These are phyloP conservation scores for Martes martes DNA, from an alignment of 2,113 vertebrate genomes.

Conservation along the genomic window DNA sequence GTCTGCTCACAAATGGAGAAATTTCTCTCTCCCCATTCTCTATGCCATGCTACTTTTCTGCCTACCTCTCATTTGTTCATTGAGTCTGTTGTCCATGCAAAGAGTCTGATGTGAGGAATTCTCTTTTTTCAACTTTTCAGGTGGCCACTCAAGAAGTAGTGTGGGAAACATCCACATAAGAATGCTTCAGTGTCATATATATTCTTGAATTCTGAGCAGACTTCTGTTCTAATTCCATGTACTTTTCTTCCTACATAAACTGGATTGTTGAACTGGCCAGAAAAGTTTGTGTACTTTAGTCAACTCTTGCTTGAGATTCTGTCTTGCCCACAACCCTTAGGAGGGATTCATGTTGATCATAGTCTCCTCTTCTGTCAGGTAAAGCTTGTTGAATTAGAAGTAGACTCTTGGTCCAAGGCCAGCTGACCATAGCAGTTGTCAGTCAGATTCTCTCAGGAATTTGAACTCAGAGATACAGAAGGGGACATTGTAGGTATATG, in stretches of 20 bases:
- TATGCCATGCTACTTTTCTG: neutral
- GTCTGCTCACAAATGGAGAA: no score
- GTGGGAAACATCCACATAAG: neutral
- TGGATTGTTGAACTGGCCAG: neutral
- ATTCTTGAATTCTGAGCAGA: neutral
- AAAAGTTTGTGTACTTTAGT: neutral
- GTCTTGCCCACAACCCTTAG: neutral
- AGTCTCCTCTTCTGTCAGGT: neutral
- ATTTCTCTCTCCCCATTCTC: neutral
- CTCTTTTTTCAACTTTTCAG: neutral
- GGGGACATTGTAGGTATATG: neutral
- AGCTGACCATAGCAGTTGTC: neutral
- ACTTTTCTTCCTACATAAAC: neutral
- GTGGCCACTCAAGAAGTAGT: neutral
- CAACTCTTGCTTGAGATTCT: neutral
- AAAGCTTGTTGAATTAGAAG: neutral
- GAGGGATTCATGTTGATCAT: neutral
- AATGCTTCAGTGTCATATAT: neutral
- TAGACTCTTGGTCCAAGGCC: neutral
- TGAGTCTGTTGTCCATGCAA: neutral
- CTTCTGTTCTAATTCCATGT: neutral
- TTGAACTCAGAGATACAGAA: neutral
- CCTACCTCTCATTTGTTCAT: neutral
- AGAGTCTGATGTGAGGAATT: neutral
- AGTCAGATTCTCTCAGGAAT: neutral